Evolutionary conservation across 2,797 vertebrate species (phyloP), one percentile per base, ranked within the genome.

Genomic region (Sus cebifrons): DNA sequence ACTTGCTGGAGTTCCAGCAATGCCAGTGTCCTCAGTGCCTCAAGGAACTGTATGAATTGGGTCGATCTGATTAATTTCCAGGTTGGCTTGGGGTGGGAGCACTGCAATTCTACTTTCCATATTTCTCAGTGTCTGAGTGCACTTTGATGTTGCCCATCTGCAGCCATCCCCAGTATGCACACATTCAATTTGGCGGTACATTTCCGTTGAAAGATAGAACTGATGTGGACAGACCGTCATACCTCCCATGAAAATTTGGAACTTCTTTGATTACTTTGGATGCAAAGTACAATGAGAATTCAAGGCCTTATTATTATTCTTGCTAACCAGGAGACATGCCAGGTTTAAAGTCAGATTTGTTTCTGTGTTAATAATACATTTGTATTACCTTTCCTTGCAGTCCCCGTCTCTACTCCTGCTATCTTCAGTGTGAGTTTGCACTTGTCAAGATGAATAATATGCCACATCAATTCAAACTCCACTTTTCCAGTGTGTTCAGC

Each of bases 391-490:
- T 97, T 97, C 97, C 97, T 95, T 92, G 90, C 98, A 98, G 98
- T 97, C 97, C 96, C 93, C 90, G 96, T 98, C 96, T 98, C 95
- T 74, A 94, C 96, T 95, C 97, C 97, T 97, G 98, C 98, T 99
- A 98, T 98, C 98, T 98, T 98, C 97, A 98, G 44, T 96, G 98
- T 98, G 98, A 98, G 98, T 99, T 98, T 98, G 98, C 98, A 98
- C 98, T 98, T 99, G 98, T 99, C 99, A 99, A 98, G 98, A 98
- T 98, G 98, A 99, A 96, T 98, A 99, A 99, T 98, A 98, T 44
- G 96, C 91, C 85, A 97, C 98, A 99, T 98, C 98, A 98, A 97
- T 99, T 99, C 98, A 98, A 98, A 98, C 97, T 96, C 97, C 95
- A 97, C 98, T 98, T 99, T 98, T 98, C 93, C 44, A 81, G 97